Base-by-base conservation (phyloP, 2,113 vertebrate genomes). In the Chloebia gouldiae region DNA sequence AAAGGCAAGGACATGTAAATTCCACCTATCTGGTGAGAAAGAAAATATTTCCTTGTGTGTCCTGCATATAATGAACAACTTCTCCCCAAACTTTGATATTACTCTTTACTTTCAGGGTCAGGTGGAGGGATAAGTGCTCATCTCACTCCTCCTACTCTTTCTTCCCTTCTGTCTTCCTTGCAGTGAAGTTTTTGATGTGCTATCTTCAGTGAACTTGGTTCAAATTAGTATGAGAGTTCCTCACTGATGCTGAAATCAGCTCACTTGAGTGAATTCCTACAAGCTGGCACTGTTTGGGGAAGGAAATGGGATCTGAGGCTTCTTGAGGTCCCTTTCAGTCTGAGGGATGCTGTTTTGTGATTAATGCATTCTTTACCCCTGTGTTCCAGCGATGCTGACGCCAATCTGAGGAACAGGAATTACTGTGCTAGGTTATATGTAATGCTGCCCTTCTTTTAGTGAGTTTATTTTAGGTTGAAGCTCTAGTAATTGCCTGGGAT, bases 101-200 rank as follows among this genome's bases (percentile, higher is more conserved):
- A 18, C 30, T 30, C 6, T 63, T 92, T 35, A 44, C 31, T 66
- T 79, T 75, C 24, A 31, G 42, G 7, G 3, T 84, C 22, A 15
- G 28, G 31, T n/a, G 80, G 60, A 73, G 24, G 28, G 28, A 1
- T 61, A 57, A 45, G 18, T 68, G 75, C 39, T 83, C 20, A 69
- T 40, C 31, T 72, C 15, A 60, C 2, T 18, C 0, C 7, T 1
- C 16, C 2, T 1, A 3, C 4, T 15, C 10, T 28, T 83, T 57
- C 9, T 64, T 39, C 42, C 5, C 2, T 82, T 82, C 39, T 65
- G 2, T 9, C 6, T 63, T 93, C 45, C 33, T 59, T 86, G 23
- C 30, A 81, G 15, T 24, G 51, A 66, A 54, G 12, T 17, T 49
- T 40, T 19, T 23, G 22, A 77, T 39, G 27, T 31, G 14, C 30